Evolutionary conservation across 2,113 vertebrate genomes (phyloP), one percentile per base, ranked within the genome.

Genomic region (Alethe castanea): DNA sequence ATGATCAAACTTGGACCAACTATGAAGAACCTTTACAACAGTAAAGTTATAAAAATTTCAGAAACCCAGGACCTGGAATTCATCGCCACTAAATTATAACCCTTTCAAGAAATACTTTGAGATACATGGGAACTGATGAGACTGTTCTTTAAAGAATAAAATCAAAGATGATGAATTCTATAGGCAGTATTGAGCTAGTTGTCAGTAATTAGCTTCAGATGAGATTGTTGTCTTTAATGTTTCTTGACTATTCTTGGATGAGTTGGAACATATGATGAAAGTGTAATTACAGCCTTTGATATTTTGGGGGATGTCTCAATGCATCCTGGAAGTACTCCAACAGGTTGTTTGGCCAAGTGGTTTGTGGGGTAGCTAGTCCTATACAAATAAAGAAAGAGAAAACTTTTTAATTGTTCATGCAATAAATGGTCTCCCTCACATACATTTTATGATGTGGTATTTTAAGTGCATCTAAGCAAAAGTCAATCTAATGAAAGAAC

Each of bases 191-290:
- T 94, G 81, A 95, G 91, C 84, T 94, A 35, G 72, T 84, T 95
- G 91, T 81, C 87, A 97, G 79, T 92, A 95, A 97, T 96, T 92
- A 88, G 87, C 90, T 95, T 90, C 95, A 96, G 86, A 96, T 96
- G 94, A 90, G 60, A 69, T 91, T 91, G 48, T 42, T 56, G 89
- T 94, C 92, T 95, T 95, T 94, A 95, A 95, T 95, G 91, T 92
- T 78, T 88, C 67, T 92, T 86, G 77, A 90, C 85, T 95, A 54
- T 81, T 71, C 81, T 90, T 92, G 82, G 65, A 92, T 86, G 91
- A 95, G 70, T 78, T 88, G 78, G 71, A 94, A 85, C 54, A 90
- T 40, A 84, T 1, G 29, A 95, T 96, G 87, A 93, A 97, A 95
- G 78, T 92, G 66, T 76, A 94, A 94, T 95, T 94, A 42, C 59